phyloP scores from a whole-genome alignment of 2,888 invertebrate species.

The Molanna angustata region DNA sequence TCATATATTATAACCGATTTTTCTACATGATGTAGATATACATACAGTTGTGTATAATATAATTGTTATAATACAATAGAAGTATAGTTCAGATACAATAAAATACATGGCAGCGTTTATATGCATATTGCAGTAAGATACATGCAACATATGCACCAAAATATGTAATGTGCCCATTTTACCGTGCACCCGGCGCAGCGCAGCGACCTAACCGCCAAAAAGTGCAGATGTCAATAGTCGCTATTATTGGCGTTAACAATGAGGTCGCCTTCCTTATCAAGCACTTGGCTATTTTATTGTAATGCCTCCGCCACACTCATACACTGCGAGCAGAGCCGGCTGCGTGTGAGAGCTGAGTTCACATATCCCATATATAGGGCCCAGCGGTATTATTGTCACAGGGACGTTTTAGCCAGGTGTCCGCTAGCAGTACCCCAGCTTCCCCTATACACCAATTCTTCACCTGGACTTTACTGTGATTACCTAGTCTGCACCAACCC shows the following conservation, averaged over 20 bases:
- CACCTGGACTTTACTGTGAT: slow-evolving; percentile 9
- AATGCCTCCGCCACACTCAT: too few relatives aligned
- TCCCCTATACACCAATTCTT: neutral
- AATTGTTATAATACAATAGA: too few relatives aligned
- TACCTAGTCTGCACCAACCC: too few relatives aligned
- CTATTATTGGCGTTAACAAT: slow-evolving; percentile 14
- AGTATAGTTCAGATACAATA: too few relatives aligned
- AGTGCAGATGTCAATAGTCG: slow-evolving; percentile 29
- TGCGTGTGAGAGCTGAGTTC: slow-evolving; percentile 19
- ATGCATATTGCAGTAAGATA: too few relatives aligned
- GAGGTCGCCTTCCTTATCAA: slow-evolving; percentile 24
- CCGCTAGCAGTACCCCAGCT: neutral
- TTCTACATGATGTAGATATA: too few relatives aligned
- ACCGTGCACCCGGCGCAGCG: neutral
- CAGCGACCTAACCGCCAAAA: slow-evolving; percentile 23
- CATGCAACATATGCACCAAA: neutral
- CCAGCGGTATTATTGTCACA: neutral
- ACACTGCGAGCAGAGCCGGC: too few relatives aligned
- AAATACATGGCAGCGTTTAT: too few relatives aligned
- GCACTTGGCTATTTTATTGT: slow-evolving; percentile 11
- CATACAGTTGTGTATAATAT: too few relatives aligned
- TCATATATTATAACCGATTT: too few relatives aligned
- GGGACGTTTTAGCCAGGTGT: slow-evolving; percentile 13
- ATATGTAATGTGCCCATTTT: neutral
- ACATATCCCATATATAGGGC: slow-evolving; percentile 10